Evolutionary conservation across 2,888 invertebrate species (phyloP), one percentile per base, ranked within the genome.

Genomic region (Pelosia muscerda): DNA sequence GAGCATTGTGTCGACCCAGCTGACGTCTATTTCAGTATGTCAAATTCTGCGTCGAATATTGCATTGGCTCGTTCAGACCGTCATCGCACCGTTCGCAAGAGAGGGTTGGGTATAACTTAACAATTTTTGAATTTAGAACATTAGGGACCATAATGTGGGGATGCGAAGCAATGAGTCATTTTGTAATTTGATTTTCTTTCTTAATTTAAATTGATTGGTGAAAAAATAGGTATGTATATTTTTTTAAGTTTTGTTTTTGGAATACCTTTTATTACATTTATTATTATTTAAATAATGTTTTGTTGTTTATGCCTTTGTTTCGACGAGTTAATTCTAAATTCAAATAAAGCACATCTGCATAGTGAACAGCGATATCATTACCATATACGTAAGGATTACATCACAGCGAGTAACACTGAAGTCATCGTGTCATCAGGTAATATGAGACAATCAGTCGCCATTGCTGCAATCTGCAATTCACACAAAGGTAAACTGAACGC

Each of bases 1-100:
- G 72, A 76, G 76, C 72, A 80, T 80, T 82, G 82, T 81, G 81
- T 81, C 74, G 62, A 66, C 70, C 64, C 81, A 81, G 81, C 82
- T 81, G 81, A 80, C 81, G 80, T 74, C 73, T 74, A 77, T 77
- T 74, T 72, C 81, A 77, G 74, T 77, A 74, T 80, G 80, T 80
- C 81, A 80, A 74, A 80, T 73, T 81, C 72, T 74, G 73, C 76
- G 74, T 72, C 76, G 74, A 81, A 82, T 81, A 81, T 81, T 80
- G 82, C 82, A 73, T 59, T 66, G 63, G 82, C 78, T 77, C 74
- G 69, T 55, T 25, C 68, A 77, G 73, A 74, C 81, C 81, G 54
- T 23, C 66, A 69, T 55, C 54, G 54, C 15, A 25, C 57, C 57
- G 9, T 31, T 61, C 67, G 67, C 64, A 60, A 15, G 60, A 56